These are phyloP conservation scores for Thyatira batis DNA, from an alignment of 2,888 invertebrate genomes.

Conservation along the genomic window DNA sequence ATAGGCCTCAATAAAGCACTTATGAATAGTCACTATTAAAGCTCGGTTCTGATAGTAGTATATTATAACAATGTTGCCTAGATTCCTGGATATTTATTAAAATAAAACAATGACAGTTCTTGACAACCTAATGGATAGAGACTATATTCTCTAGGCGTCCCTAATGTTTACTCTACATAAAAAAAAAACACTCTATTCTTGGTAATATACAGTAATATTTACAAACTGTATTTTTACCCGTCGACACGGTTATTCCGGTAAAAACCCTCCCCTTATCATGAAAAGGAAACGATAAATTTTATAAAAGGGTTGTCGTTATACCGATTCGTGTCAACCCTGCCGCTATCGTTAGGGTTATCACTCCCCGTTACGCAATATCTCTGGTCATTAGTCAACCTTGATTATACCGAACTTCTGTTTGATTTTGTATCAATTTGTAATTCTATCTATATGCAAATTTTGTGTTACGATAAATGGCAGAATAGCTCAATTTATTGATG, in stretches of 20 bases:
- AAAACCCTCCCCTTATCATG: neutral
- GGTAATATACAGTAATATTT: neutral
- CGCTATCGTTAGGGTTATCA: neutral
- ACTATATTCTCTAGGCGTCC: no score
- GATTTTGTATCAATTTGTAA: neutral
- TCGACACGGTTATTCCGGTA: no score
- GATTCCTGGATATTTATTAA: no score
- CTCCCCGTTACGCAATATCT: neutral
- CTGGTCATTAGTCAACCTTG: neutral
- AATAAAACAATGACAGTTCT: no score
- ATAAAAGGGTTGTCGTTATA: neutral
- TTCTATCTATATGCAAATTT: neutral
- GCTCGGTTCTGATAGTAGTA: no score
- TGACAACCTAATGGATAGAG: no score
- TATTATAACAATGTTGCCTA: no score
- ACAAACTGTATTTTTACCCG: no score
- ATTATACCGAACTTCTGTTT: neutral
- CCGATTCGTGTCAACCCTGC: neutral
- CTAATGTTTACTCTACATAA: no score
- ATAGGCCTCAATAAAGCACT: no score
- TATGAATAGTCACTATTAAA: no score
- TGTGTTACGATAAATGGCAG: neutral
- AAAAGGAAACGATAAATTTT: neutral
- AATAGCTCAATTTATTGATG: neutral
- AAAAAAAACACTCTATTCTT: no score